Conservation (phyloP, 2,797 vertebrate genomes). For the Microctenopoma steveboyesi region DNA sequence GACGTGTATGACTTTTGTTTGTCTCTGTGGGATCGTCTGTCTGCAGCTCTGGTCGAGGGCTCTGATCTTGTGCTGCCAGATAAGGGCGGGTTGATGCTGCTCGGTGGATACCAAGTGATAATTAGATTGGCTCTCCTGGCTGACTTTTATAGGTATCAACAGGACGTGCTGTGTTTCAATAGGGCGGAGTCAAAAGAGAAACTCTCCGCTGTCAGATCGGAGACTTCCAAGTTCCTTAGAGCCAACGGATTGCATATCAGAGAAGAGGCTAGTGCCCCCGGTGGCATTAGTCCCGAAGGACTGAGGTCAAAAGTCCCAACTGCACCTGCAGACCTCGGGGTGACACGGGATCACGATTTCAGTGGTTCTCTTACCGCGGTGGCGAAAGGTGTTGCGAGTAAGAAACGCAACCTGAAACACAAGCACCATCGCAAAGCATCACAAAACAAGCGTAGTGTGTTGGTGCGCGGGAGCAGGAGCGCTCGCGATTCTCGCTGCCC, state of each 20-base stretch:
- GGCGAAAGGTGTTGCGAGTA: too few species aligned
- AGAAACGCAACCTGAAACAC: too few species aligned
- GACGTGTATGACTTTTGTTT: background rate
- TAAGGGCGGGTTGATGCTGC: background rate
- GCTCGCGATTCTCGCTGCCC: too few species aligned
- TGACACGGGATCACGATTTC: too few species aligned
- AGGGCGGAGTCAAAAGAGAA: accelerated
- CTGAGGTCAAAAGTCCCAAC: too few species aligned
- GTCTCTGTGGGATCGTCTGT: background rate
- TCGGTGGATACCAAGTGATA: accelerated
- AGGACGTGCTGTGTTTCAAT: background rate
- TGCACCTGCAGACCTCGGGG: too few species aligned
- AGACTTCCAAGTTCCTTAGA: background rate
- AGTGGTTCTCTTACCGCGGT: too few species aligned
- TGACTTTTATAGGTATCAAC: conserved; percentile 29
- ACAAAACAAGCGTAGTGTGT: too few species aligned
- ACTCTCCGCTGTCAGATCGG: background rate
- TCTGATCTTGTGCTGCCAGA: background rate
- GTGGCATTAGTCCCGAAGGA: too few species aligned
- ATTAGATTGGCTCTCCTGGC: conserved; percentile 35
- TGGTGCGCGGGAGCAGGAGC: too few species aligned
- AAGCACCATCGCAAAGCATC: too few species aligned
- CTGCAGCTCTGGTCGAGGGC: background rate
- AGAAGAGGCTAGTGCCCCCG: too few species aligned
- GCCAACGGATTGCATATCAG: background rate